Evolutionary conservation across 2,888 invertebrate genomes (phyloP), one percentile per base, ranked within the genome.

Genomic region (Anoplius nigerrimus): DNA sequence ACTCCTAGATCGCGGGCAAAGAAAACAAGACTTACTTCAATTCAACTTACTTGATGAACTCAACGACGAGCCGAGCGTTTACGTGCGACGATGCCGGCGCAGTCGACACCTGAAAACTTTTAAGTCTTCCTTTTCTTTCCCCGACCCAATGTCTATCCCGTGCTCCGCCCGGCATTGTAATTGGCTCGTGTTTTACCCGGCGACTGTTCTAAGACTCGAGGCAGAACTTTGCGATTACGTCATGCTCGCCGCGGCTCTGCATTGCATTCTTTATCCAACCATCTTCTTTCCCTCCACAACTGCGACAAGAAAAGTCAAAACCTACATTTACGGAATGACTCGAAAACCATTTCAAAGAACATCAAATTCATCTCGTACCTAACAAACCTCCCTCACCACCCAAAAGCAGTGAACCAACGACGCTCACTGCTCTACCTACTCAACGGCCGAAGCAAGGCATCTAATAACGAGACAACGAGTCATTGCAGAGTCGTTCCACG

Each of bases 21-120:
- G 77, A 78, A 78, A 82, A 78, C 72, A 79, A 85, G 80, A 78
- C 72, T 74, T 67, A 72, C 80, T 82, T 79, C 84, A 82, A 84
- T 86, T 78, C 81, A 84, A 85, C 83, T 85, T 84, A 71, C 74
- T 81, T 81, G 83, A 85, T 83, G 82, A 84, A 83, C 75, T 75
- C 69, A 55, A 62, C 57, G 57, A 57, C 79, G 80, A 79, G 75
- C 18, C 48, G 48, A 48, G 48, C 48, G 48, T 18, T 48, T 18
- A 16, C 48, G 48, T 48, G 48, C 48, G 48, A 48, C 48, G 48
- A 48, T 34, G 34, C n/a, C 48, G 48, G 18, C 18, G 48, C 16
- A 20, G 16, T 42, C 42, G 42, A 55, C 55, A 55, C 55, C 55
- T 34, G 16, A 8, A 69, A 79, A 72, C 74, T 79, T 74, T 70